These are phyloP conservation scores for Trissonchulus latispiculum DNA, from an alignment of 2,888 invertebrate species.

Conservation along the genomic window DNA sequence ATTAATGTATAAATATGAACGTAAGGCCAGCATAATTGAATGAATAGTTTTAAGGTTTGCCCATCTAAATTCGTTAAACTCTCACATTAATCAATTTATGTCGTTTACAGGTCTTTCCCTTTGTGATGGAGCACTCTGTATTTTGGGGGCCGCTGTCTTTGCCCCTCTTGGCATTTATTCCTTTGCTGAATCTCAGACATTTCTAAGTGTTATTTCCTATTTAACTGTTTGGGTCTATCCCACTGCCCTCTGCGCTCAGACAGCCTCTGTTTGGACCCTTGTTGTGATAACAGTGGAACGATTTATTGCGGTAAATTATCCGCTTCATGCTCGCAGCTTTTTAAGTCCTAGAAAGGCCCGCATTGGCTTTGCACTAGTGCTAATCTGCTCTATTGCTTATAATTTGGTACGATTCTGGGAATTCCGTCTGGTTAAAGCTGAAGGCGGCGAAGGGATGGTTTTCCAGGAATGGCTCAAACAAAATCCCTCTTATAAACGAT, in stretches of 20 bases:
- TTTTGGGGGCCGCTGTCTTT: slow-evolving; percentile 4
- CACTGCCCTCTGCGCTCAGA: slow-evolving; percentile 14
- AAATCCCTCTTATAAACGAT: neutral
- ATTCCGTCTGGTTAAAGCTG: neutral
- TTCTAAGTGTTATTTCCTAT: neutral
- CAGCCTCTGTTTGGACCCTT: slow-evolving; percentile 20
- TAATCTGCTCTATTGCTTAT: neutral
- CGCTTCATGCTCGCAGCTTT: neutral
- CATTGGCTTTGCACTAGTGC: neutral
- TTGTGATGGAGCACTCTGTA: slow-evolving; percentile 6
- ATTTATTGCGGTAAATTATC: slow-evolving; percentile 17
- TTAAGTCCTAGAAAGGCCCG: neutral
- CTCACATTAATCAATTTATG: too few relatives aligned
- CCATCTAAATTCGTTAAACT: too few relatives aligned
- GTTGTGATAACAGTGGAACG: slow-evolving; percentile 19
- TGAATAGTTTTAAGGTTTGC: too few relatives aligned
- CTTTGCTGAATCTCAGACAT: neutral
- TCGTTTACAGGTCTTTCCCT: neutral
- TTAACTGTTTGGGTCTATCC: slow-evolving; percentile 16
- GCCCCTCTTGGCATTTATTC: neutral
- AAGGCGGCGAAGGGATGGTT: neutral
- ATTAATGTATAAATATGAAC: too few relatives aligned
- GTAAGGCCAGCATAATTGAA: too few relatives aligned
- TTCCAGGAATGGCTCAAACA: neutral
- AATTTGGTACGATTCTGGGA: slow-evolving; percentile 2